Base-by-base conservation (phyloP, 2,113 vertebrate species). In the Balaeniceps rex region DNA sequence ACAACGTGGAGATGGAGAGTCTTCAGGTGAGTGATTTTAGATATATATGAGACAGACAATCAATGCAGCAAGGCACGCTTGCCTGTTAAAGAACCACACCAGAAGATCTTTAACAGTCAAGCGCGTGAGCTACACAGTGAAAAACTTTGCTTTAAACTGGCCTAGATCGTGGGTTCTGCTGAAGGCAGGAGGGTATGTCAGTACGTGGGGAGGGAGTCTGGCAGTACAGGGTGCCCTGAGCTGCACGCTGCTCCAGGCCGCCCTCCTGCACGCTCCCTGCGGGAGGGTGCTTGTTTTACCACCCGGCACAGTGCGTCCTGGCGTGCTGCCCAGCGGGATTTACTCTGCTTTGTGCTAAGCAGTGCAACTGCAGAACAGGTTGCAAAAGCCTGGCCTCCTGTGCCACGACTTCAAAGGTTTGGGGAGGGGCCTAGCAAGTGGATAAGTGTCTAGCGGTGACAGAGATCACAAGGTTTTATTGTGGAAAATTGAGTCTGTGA, bases 281-380 rank as follows among this genome's bases (percentile, higher is more conserved):
- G 2, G 12, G 74, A 33, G 29, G 26, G 14, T 52, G 42, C 47
- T 60, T 26, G 16, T 19, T 68, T 60, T 23, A 46, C 7, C 3
- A 22, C 4, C 31, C 2, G 5, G 44, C 19, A 15, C 63, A 12
- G 36, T 0, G 0, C 16, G 65, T 21, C 60, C 65, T 8, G 4
- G 47, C 47, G 14, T 22, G 0, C 4, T 18, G 47, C 52, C 70
- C 44, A 1, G 22, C 22, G 3, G 65, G 60, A 23, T 46, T 36
- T 70, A 16, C 64, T 54, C 46, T 19, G 3, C 19, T 11, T n/a
- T 14, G 11, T 25, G 49, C 66, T 46, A 38, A 91, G 54, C 61
- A 15, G 17, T 19, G 19, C 33, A 49, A 4, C 8, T 29, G 26
- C 65, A 64, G 31, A 36, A 40, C 26, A 36, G 23, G 12, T 24